Evolutionary conservation across 92 coral and sea anemone genomes (phyloP).

Genomic region (Porites divaricata): DNA sequence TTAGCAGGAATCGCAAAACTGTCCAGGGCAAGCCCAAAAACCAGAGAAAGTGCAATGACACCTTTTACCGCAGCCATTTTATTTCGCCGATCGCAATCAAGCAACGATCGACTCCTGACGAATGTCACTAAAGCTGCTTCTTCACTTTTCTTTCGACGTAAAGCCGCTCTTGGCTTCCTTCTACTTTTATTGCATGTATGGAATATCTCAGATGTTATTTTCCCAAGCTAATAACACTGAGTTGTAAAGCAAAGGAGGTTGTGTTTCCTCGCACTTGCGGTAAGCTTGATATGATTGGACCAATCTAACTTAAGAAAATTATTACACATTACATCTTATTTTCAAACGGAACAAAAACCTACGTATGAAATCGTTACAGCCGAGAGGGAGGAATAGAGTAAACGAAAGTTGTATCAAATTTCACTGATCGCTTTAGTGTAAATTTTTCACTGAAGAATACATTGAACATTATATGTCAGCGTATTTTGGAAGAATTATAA

Average conservation of each 20-base stretch:
- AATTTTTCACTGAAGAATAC: not conserved
- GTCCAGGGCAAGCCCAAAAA: not conserved
- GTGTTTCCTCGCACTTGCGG: not conserved
- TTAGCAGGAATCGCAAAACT: conserved; percentile 4
- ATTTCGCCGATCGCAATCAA: not conserved
- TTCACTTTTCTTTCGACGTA: too few species aligned
- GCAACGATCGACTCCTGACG: not conserved
- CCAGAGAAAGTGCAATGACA: not conserved
- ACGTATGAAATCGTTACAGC: not conserved
- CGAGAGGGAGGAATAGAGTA: not conserved
- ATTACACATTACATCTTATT: not conserved
- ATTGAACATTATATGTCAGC: not conserved
- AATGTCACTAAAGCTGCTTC: not conserved
- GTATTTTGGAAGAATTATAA: not conserved
- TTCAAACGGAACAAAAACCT: not conserved
- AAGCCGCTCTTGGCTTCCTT: not conserved
- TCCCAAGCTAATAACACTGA: conserved; percentile 17
- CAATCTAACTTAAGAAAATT: not conserved
- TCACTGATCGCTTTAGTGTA: not conserved
- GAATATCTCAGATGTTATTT: conserved; percentile 28
- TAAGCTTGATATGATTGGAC: conserved; percentile 14
- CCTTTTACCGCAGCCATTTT: conserved; percentile 8
- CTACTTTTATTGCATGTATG: not conserved
- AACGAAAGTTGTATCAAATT: not conserved
- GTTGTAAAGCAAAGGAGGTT: conserved; percentile 5